phyloP scores from a whole-genome alignment of 1,140 invertebrate genomes.

The Meloidogyne chitwoodi region DNA sequence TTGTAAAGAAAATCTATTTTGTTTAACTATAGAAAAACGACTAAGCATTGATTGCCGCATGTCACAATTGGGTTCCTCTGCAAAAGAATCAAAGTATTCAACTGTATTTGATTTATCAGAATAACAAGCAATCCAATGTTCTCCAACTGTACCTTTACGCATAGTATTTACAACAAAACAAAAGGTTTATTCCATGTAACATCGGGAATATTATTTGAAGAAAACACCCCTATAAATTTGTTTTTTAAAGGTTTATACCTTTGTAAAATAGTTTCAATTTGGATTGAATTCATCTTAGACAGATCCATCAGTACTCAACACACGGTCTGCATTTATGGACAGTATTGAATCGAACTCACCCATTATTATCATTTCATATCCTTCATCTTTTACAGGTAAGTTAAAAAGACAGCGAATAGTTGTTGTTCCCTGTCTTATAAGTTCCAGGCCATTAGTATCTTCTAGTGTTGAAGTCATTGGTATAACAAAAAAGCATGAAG shows the following conservation, averaged over 20 bases:
- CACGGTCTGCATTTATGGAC: slow-evolving; percentile 25
- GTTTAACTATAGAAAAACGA: neutral
- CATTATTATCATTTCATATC: slow-evolving; percentile 21
- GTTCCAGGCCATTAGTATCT: too few relatives aligned
- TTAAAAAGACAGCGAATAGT: too few relatives aligned
- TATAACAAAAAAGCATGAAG: too few relatives aligned
- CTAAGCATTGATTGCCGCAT: neutral
- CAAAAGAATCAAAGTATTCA: slow-evolving; percentile 23
- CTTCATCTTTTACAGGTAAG: too few relatives aligned
- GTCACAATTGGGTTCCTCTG: neutral
- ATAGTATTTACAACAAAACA: slow-evolving; percentile 17
- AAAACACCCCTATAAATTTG: slow-evolving; percentile 10
- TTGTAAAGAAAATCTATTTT: slow-evolving; percentile 2
- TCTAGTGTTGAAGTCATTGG: too few relatives aligned
- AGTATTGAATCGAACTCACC: slow-evolving; percentile 28
- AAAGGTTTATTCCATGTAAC: neutral
- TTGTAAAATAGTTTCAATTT: neutral
- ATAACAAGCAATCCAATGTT: slow-evolving; percentile 14
- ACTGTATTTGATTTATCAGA: neutral
- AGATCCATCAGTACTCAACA: slow-evolving; percentile 22
- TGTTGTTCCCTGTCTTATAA: too few relatives aligned
- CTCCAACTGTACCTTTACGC: neutral
- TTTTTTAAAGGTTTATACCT: slow-evolving; percentile 14
- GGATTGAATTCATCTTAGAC: slow-evolving; percentile 18
- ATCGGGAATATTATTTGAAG: slow-evolving; percentile 13